Evolutionary conservation across 2,888 invertebrate species (phyloP).

Genomic region (Lithophane semibrunnea): DNA sequence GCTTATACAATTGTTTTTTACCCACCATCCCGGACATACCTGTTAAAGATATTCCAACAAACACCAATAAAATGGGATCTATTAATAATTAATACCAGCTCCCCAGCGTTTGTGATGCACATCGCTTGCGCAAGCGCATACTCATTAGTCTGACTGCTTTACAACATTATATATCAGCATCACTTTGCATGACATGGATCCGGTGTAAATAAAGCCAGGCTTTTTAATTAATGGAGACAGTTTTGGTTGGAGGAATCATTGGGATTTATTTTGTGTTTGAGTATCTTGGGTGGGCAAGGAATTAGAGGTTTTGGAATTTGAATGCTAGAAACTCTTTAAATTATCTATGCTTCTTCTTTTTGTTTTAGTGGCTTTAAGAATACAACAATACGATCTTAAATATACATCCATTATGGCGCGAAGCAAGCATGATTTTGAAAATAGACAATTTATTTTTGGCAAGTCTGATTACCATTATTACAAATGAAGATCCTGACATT

Average conservation of each 20-base stretch:
- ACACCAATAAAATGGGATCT: constrained; percentile 55
- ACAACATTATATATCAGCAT: constrained; percentile 79
- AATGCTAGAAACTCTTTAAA: not conserved
- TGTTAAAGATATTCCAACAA: constrained; percentile 44
- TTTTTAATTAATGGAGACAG: constrained; percentile 60
- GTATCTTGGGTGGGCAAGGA: constrained; percentile 31
- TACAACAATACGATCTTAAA: not conserved
- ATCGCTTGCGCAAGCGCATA: constrained; percentile 72
- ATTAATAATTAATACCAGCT: constrained; percentile 67
- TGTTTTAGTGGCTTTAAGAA: not conserved
- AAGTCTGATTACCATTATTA: constrained; percentile 14
- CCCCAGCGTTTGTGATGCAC: constrained; percentile 60
- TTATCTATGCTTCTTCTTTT: not conserved
- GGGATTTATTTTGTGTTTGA: constrained; percentile 24
- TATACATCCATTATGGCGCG: not conserved
- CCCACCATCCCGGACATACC: constrained; percentile 43
- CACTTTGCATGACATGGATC: constrained; percentile 73
- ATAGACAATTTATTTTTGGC: constrained; percentile 39
- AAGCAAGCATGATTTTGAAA: not conserved
- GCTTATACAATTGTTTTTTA: not conserved
- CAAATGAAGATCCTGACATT: constrained; percentile 35
- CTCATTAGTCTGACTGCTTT: constrained; percentile 82
- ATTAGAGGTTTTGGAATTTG: constrained; percentile 4
- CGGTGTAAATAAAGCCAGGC: constrained; percentile 61
- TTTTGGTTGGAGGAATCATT: constrained; percentile 39